Percentiles rank a stretch among this genome's conserved stretches.
These are phyloP conservation scores for Pararge aegeria DNA, from an alignment of 1,140 invertebrate species.

Conservation along the genomic window DNA sequence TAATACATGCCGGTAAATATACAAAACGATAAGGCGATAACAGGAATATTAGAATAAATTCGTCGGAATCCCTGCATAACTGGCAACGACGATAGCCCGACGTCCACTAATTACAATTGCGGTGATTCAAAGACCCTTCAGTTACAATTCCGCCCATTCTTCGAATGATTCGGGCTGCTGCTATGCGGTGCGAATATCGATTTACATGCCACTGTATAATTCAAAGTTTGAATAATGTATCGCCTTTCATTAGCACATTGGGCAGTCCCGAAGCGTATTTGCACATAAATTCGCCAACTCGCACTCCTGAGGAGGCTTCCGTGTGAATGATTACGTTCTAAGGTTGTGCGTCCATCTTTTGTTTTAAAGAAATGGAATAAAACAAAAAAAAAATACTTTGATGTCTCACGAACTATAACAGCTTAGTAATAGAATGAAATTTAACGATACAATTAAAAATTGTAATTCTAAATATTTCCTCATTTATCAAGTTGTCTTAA, in stretches of 20 bases:
- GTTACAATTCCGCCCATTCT: slow-evolving; percentile 48
- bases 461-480: no score
- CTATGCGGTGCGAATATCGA: slow-evolving; percentile 77
- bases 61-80: slow-evolving; percentile 29
- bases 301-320: slow-evolving; percentile 62
- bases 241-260: slow-evolving; percentile 79
- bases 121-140: slow-evolving; percentile 43
- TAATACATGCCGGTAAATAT: neutral
- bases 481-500: no score
- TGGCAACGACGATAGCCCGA: slow-evolving; percentile 31
- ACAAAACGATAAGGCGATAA: slow-evolving; percentile 20
- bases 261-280: slow-evolving; percentile 72
- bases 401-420: neutral
- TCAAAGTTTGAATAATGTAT: slow-evolving; percentile 78
- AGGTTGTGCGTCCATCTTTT: slow-evolving; percentile 8
- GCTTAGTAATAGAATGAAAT: no score
- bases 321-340: slow-evolving; percentile 62
- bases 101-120: slow-evolving; percentile 43
- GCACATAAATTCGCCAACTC: slow-evolving; percentile 75
- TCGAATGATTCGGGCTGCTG: slow-evolving; percentile 62
- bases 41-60: slow-evolving; percentile 35
- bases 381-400: neutral
- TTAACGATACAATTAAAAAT: no score
- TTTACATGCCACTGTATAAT: slow-evolving; percentile 79
- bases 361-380: neutral